Evolutionary conservation across 2,113 vertebrate genomes (phyloP).

Genomic region (Colinus virginianus): DNA sequence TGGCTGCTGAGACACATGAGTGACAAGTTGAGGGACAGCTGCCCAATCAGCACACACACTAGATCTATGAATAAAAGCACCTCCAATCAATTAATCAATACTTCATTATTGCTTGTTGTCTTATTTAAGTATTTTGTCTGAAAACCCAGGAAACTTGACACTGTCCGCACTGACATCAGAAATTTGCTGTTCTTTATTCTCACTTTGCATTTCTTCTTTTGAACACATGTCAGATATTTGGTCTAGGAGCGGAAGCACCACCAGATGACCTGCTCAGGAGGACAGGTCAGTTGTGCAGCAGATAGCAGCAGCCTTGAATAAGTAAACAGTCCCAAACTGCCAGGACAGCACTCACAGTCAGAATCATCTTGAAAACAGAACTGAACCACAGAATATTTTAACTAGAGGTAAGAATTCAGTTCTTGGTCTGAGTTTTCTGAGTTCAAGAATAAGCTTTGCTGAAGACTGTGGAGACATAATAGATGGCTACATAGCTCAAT

Average conservation of each 20-base stretch:
- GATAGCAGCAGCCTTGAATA: neutral
- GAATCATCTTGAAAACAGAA: neutral
- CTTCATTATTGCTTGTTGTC: neutral
- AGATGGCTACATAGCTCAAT: neutral
- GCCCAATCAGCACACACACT: neutral
- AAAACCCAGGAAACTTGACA: neutral
- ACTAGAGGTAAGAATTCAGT: neutral
- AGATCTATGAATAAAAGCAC: neutral
- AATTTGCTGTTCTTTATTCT: neutral
- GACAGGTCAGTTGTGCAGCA: neutral
- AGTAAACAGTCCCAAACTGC: neutral
- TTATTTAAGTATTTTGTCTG: neutral
- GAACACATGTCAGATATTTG: neutral
- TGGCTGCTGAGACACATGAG: neutral
- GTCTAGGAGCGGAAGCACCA: neutral
- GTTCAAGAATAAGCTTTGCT: neutral
- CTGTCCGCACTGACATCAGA: neutral
- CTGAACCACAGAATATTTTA: neutral
- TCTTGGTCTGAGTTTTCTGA: neutral
- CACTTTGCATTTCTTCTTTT: neutral
- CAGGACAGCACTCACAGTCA: neutral
- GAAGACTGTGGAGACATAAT: neutral
- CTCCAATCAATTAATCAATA: neutral
- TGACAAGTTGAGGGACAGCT: accelerated
- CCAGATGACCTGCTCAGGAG: neutral